Conservation (phyloP, 2,797 vertebrate genomes). For the Chanos chanos region DNA sequence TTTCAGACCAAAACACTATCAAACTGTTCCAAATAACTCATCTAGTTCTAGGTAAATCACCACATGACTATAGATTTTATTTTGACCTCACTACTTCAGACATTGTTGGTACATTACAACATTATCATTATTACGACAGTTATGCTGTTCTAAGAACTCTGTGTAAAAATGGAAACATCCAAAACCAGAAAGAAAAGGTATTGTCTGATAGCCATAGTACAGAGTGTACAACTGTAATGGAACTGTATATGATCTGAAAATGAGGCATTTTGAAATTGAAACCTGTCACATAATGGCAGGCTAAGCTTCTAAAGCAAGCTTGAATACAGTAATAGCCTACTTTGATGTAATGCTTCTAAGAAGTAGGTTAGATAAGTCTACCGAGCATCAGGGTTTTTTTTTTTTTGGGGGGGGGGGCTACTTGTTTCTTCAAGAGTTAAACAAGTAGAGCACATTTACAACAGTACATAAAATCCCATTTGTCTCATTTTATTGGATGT, state of each 20-base stretch:
- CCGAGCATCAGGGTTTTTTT: slow-evolving; percentile 1
- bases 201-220: slow-evolving; percentile 25
- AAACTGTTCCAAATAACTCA: slow-evolving; percentile 19
- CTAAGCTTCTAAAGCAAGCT: slow-evolving; percentile 7
- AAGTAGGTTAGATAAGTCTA: slow-evolving; percentile 24
- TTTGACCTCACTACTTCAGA: slow-evolving; percentile 8
- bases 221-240: slow-evolving; percentile 29
- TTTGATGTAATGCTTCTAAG: slow-evolving; percentile 18
- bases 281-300: background rate
- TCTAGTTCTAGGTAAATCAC: slow-evolving; percentile 30
- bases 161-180: slow-evolving; percentile 5
- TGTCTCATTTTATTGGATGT: slow-evolving; percentile 7
- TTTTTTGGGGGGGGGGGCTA: background rate
- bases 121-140: slow-evolving; percentile 18
- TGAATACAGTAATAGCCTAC: background rate
- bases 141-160: background rate
- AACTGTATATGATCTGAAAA: background rate
- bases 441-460: slow-evolving; percentile 12
- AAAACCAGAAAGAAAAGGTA: background rate
- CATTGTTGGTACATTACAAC: slow-evolving; percentile 22
- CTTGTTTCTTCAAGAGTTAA: slow-evolving; percentile 25
- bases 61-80: slow-evolving; percentile 24
- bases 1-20: slow-evolving; percentile 7
- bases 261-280: background rate
- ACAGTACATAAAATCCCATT: slow-evolving; percentile 8